A percentile compares a stretch with the other conserved stretches of the same genome.
These are phyloP conservation scores for Cranoglanis bouderius DNA, from an alignment of 2,113 vertebrate genomes.

Conservation along the genomic window DNA sequence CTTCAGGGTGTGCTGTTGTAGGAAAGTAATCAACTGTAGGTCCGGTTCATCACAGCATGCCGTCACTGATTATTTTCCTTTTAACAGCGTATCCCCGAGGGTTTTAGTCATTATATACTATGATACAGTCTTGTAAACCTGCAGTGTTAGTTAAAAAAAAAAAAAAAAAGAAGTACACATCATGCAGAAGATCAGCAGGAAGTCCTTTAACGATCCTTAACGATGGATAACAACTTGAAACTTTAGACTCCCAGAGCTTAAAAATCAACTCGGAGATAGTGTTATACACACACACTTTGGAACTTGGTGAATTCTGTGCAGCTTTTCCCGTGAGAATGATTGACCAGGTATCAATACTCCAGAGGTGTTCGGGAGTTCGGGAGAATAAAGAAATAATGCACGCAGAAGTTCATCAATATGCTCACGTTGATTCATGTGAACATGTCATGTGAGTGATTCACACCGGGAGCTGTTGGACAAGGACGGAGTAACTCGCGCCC, in stretches of 20 bases:
- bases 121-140: too few relatives aligned
- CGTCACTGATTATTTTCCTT: too few relatives aligned
- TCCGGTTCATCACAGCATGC: too few relatives aligned
- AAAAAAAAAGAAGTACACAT: neutral
- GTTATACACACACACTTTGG: neutral
- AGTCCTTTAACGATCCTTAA: slow-evolving; percentile 20
- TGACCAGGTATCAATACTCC: slow-evolving; percentile 3
- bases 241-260: neutral
- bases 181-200: neutral
- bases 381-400: neutral
- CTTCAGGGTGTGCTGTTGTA: neutral
- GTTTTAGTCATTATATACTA: too few relatives aligned
- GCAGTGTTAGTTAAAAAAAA: neutral
- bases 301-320: neutral
- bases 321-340: neutral
- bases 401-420: neutral
- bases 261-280: neutral
- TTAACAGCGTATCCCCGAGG: too few relatives aligned
- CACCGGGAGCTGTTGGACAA: neutral
- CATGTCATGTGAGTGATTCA: neutral
- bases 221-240: neutral
- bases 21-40: neutral
- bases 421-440: neutral
- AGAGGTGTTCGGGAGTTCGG: neutral
- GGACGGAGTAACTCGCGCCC: neutral